These are phyloP conservation scores for Stercorarius parasiticus DNA, from an alignment of 2,113 vertebrate genomes.

Conservation along the genomic window DNA sequence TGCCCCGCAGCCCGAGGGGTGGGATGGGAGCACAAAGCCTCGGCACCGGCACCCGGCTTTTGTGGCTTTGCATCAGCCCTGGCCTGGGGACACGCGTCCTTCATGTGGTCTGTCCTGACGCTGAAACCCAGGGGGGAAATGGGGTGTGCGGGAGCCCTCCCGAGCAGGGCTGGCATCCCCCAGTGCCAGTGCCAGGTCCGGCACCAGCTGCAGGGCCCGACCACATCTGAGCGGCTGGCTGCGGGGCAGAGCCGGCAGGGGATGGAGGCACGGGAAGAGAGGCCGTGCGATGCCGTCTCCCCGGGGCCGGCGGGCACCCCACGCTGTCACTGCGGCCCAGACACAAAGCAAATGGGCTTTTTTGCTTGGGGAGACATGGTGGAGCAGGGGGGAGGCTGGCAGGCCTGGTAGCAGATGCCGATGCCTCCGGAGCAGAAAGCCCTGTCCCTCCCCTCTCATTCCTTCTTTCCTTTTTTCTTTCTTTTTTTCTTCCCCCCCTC, in stretches of 20 bases:
- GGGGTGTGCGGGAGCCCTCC: fast-evolving
- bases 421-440: neutral
- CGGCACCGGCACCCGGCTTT: fast-evolving
- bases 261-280: neutral
- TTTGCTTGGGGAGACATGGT: neutral
- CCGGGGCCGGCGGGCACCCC: neutral
- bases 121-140: neutral
- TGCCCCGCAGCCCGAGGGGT: fast-evolving
- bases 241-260: neutral
- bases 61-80: neutral
- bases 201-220: fast-evolving
- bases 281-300: neutral
- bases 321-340: neutral
- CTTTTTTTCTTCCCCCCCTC: neutral
- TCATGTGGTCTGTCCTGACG: fast-evolving
- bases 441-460: neutral
- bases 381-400: neutral
- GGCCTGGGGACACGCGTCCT: fast-evolving
- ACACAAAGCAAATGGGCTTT: neutral
- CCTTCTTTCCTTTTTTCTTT: neutral
- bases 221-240: neutral
- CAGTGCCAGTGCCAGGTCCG: neutral
- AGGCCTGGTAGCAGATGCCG: neutral
- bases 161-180: neutral
- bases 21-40: fast-evolving